phyloP scores from a whole-genome alignment of 2,888 invertebrate genomes.

The Pediacus dermestoides region DNA sequence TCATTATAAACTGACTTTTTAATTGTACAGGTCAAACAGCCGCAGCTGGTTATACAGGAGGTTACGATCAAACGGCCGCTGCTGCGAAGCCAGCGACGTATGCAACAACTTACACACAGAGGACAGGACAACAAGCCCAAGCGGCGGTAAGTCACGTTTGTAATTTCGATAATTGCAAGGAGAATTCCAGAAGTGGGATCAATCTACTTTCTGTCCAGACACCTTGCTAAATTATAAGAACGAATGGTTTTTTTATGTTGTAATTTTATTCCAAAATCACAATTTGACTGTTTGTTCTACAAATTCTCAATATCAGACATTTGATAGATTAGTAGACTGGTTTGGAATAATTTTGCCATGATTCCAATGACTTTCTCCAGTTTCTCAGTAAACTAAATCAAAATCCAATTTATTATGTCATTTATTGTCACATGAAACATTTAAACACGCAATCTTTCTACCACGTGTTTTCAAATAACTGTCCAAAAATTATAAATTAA shows the following conservation, averaged over 20 bases:
- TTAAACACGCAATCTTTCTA: too few relatives aligned
- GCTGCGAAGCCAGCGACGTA: constrained; percentile 66
- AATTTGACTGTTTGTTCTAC: too few relatives aligned
- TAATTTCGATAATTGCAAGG: constrained; percentile 15
- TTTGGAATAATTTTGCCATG: too few relatives aligned
- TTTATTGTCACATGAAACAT: too few relatives aligned
- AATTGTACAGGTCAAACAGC: constrained; percentile 62
- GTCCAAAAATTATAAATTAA: too few relatives aligned
- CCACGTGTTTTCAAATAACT: too few relatives aligned
- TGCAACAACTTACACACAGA: constrained; percentile 68
- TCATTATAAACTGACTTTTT: constrained; percentile 1
- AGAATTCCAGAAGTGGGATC: constrained; percentile 21
- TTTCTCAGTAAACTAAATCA: too few relatives aligned
- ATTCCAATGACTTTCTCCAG: too few relatives aligned
- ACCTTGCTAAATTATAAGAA: constrained; percentile 23
- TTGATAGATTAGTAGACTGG: too few relatives aligned
- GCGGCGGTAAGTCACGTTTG: constrained; percentile 43
- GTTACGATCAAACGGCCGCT: constrained; percentile 58
- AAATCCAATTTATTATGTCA: too few relatives aligned
- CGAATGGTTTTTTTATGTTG: constrained; percentile 5
- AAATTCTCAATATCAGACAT: too few relatives aligned
- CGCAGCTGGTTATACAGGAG: constrained; percentile 62
- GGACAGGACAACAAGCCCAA: constrained; percentile 45
- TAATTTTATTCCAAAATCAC: too few relatives aligned
- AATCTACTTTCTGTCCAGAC: constrained; percentile 25